Percentiles rank a stretch among this genome's conserved stretches.
These are phyloP conservation scores for Machimus rusticus DNA, from an alignment of 2,888 invertebrate species.

Conservation along the genomic window DNA sequence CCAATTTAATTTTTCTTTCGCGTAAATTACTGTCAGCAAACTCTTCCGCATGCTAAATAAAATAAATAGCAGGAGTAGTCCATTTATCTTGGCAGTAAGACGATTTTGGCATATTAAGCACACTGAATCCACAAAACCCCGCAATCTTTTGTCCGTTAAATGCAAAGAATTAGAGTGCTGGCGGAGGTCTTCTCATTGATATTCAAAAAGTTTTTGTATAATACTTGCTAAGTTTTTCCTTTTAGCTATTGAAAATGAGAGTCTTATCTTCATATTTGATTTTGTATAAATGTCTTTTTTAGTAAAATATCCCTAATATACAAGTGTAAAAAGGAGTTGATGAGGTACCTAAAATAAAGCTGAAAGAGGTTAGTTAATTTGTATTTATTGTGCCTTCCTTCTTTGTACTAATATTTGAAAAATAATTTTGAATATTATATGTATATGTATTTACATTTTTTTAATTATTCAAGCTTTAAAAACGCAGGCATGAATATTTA, in stretches of 20 bases:
- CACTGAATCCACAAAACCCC: neutral
- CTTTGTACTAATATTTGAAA: no score
- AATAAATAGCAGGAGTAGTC: neutral
- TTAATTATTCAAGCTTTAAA: no score
- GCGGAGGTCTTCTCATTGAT: neutral
- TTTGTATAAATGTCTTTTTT: no score
- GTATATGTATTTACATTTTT: no score
- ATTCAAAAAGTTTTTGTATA: neutral
- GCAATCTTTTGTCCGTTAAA: neutral
- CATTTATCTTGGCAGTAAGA: neutral
- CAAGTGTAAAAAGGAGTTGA: no score
- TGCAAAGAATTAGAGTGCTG: neutral
- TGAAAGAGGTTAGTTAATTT: no score
- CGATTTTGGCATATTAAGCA: neutral
- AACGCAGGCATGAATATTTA: no score
- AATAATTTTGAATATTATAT: no score
- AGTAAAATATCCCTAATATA: no score
- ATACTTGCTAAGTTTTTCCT: neutral
- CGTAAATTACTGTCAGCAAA: neutral
- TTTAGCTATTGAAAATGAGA: neutral
- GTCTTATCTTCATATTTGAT: neutral
- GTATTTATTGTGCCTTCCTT: no score
- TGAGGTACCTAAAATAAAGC: no score
- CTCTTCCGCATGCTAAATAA: neutral
- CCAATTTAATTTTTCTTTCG: neutral